These are phyloP conservation scores for Chrosomus eos DNA, from an alignment of 2,797 vertebrate species.

Conservation along the genomic window DNA sequence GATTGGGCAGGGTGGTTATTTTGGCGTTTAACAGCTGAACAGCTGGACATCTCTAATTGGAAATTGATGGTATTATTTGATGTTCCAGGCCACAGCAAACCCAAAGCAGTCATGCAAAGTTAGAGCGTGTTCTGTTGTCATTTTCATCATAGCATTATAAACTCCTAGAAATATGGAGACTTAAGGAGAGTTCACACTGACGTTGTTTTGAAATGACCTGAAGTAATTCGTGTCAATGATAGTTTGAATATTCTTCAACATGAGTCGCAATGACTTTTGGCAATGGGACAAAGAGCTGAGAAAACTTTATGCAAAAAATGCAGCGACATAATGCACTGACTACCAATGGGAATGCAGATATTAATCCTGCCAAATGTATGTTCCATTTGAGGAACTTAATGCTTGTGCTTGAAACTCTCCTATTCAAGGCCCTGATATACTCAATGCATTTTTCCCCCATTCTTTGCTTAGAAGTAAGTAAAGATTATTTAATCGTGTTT, in stretches of 20 bases:
- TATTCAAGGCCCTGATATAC: neutral
- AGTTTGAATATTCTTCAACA: neutral
- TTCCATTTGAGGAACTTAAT: neutral
- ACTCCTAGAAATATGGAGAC: neutral
- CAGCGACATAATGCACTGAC: neutral
- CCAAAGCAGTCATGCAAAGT: slow-evolving; percentile 27
- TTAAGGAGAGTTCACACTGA: neutral
- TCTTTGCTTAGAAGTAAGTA: neutral
- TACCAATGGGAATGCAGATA: neutral
- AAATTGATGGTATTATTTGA: slow-evolving; percentile 38
- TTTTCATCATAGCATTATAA: neutral
- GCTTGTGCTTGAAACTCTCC: neutral
- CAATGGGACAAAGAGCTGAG: neutral
- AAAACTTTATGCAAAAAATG: neutral
- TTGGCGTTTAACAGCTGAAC: slow-evolving; percentile 41
- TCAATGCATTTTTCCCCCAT: neutral
- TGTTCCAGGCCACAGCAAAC: slow-evolving; percentile 34
- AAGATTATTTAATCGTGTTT: too few relatives aligned
- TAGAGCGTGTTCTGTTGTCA: neutral
- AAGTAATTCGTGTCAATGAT: neutral
- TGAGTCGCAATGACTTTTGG: neutral
- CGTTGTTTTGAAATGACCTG: neutral
- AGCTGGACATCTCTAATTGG: slow-evolving; percentile 48
- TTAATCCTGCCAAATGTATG: neutral
- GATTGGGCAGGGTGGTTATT: slow-evolving; percentile 41